Conservation (phyloP, 2,888 invertebrate species). For the Drosophila formosana region DNA sequence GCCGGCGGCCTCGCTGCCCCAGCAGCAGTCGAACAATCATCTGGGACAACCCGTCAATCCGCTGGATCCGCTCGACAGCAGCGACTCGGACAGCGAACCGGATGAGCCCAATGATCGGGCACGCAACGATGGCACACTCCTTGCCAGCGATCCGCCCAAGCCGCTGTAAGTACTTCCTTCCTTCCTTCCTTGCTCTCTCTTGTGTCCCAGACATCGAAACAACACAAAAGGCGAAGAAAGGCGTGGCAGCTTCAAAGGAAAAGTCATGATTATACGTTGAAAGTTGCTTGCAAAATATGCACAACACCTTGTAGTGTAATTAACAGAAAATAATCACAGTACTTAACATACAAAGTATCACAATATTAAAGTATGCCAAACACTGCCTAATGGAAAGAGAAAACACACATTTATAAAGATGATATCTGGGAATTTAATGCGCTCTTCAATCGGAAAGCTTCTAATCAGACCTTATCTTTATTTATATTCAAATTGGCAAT, state of each 20-base stretch:
- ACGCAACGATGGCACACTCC: slow-evolving; percentile 96
- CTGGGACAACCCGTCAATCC: slow-evolving; percentile 86
- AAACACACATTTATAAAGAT: too few relatives aligned
- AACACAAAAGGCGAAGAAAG: slow-evolving; percentile 47
- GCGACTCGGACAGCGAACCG: slow-evolving; percentile 93
- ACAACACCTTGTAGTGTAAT: slow-evolving; percentile 18
- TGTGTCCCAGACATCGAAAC: slow-evolving; percentile 2
- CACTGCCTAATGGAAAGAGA: too few relatives aligned
- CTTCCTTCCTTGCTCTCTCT: not conserved
- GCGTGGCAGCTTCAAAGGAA: slow-evolving; percentile 33
- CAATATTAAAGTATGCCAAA: too few relatives aligned
- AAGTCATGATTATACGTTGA: not conserved
- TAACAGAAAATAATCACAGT: too few relatives aligned
- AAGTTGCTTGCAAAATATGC: slow-evolving; percentile 20
- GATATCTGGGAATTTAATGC: too few relatives aligned
- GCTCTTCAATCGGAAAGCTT: too few relatives aligned
- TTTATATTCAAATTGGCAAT: too few relatives aligned
- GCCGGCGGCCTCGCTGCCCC: slow-evolving; percentile 84
- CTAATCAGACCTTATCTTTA: too few relatives aligned
- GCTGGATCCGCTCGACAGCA: slow-evolving; percentile 89
- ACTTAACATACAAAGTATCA: too few relatives aligned
- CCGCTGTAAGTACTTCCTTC: slow-evolving; percentile 91
- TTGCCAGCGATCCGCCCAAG: slow-evolving; percentile 98
- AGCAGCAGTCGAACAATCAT: slow-evolving; percentile 85
- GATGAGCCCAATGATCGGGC: slow-evolving; percentile 92